phyloP scores from a whole-genome alignment of 2,888 invertebrate genomes.

The Hydraecia micacea region DNA sequence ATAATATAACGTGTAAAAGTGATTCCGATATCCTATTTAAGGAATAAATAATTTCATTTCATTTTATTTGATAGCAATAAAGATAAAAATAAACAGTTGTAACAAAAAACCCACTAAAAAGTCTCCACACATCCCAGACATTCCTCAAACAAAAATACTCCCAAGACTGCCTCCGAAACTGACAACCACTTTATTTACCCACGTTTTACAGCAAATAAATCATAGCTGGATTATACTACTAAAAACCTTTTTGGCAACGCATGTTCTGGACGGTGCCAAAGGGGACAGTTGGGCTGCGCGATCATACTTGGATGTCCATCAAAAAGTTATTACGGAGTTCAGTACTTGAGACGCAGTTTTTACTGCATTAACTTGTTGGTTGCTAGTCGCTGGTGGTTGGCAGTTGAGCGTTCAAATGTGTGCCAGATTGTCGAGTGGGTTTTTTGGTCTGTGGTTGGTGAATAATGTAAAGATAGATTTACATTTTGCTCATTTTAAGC shows the following conservation, averaged over 20 bases:
- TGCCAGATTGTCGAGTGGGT: constrained; percentile 50
- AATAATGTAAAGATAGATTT: constrained; percentile 14
- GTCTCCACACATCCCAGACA: neutral
- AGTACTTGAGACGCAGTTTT: constrained; percentile 61
- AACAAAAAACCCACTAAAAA: neutral
- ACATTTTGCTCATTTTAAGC: constrained; percentile 16
- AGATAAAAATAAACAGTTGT: neutral
- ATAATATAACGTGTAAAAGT: neutral
- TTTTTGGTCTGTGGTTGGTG: constrained; percentile 39
- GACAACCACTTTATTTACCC: constrained; percentile 42
- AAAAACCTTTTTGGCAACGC: constrained; percentile 69
- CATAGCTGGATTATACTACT: constrained; percentile 59
- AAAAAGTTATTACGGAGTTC: constrained; percentile 67
- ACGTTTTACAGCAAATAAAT: constrained; percentile 62
- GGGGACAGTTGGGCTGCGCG: constrained; percentile 66
- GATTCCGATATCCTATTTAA: neutral
- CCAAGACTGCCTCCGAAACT: constrained; percentile 15
- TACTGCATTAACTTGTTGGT: constrained; percentile 62
- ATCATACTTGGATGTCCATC: constrained; percentile 75
- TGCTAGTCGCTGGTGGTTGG: constrained; percentile 16
- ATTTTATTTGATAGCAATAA: neutral
- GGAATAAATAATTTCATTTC: neutral
- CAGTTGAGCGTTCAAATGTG: constrained; percentile 39
- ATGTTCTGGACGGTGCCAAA: constrained; percentile 69
- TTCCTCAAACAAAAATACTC: constrained; percentile 28